Conservation (phyloP, 2,888 invertebrate species). For the Euzophera pinguis region DNA sequence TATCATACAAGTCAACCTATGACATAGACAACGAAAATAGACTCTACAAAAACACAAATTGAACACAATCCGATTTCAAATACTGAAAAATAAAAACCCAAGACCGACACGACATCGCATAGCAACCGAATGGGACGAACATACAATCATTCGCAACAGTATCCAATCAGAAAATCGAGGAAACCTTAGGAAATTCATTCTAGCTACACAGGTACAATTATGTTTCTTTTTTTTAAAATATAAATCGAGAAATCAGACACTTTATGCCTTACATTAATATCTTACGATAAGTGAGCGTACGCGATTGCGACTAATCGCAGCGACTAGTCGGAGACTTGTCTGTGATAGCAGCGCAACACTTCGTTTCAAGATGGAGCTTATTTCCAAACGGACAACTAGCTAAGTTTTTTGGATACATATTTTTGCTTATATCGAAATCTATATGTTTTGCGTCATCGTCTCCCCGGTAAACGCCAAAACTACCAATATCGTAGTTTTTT, state of each 20-base stretch:
- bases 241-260: constrained; percentile 53
- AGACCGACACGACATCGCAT: constrained; percentile 16
- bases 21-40: neutral
- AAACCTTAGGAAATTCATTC: constrained; percentile 65
- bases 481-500: constrained; percentile 31
- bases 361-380: constrained; percentile 42
- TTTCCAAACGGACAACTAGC: constrained; percentile 64
- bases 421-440: constrained; percentile 61
- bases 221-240: constrained; percentile 33
- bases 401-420: constrained; percentile 68
- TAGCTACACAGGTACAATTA: constrained; percentile 77
- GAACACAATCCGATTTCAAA: constrained; percentile 11
- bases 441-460: constrained; percentile 27
- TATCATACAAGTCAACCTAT: neutral
- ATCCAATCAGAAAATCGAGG: constrained; percentile 40
- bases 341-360: constrained; percentile 26
- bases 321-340: constrained; percentile 27
- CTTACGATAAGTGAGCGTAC: constrained; percentile 53
- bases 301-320: constrained; percentile 27
- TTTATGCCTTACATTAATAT: constrained; percentile 66
- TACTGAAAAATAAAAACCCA: constrained; percentile 9
- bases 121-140: constrained; percentile 11
- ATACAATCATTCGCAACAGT: constrained; percentile 48
- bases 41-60: constrained; percentile 1
- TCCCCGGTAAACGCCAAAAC: constrained; percentile 28